A percentile compares a stretch with the other conserved stretches of the same genome.
These are phyloP conservation scores for Brenthis hecate DNA, from an alignment of 2,888 invertebrate genomes.

Conservation along the genomic window DNA sequence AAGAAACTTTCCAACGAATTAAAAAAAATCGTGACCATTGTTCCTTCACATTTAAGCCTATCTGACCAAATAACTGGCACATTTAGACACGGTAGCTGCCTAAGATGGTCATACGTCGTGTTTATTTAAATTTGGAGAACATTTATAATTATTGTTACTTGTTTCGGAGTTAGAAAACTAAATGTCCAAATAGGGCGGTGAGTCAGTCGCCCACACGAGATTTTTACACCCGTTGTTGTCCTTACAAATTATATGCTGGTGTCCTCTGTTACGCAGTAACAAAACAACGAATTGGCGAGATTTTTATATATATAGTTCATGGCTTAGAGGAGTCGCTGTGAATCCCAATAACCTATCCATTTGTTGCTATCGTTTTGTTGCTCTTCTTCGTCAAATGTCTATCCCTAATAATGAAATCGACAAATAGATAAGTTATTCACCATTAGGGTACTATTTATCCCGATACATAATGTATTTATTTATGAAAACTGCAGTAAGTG, in stretches of 20 bases:
- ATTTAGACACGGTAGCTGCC: slow-evolving; percentile 54
- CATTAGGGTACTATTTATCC: no score
- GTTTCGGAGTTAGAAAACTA: slow-evolving; percentile 47
- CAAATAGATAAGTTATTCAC: no score
- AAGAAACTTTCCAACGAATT: slow-evolving; percentile 12
- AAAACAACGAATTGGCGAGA: background rate
- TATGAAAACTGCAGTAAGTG: no score
- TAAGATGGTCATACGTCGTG: slow-evolving; percentile 56
- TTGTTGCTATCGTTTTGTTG: no score
- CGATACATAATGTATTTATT: no score
- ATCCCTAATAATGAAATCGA: no score
- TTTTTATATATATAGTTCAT: no score
- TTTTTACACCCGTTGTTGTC: slow-evolving; percentile 39
- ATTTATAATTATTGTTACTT: slow-evolving; percentile 48
- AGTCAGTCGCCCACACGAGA: slow-evolving; percentile 51
- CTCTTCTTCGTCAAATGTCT: no score
- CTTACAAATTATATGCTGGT: background rate
- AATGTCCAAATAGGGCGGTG: slow-evolving; percentile 48
- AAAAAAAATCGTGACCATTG: slow-evolving; percentile 31
- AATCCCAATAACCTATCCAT: no score
- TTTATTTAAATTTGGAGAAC: slow-evolving; percentile 54
- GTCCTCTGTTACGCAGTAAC: background rate
- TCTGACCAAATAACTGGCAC: slow-evolving; percentile 47
- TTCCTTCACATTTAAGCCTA: slow-evolving; percentile 32
- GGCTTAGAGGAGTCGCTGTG: no score